These are phyloP conservation scores for Pseudococcus viburni DNA, from an alignment of 2,888 invertebrate genomes.

Conservation along the genomic window DNA sequence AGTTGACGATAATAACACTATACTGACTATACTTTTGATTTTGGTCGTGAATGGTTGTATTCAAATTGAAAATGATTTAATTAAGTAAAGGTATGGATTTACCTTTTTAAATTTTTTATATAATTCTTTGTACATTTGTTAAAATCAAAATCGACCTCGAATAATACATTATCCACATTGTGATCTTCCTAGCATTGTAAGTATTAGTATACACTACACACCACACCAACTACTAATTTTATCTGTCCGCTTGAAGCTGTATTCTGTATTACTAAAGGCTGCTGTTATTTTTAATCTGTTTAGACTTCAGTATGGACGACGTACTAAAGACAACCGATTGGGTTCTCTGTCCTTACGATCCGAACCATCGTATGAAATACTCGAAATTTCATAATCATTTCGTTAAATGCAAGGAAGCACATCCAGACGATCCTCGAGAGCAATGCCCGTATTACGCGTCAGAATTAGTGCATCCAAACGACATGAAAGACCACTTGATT, in stretches of 20 bases:
- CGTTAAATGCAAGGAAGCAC: constrained; percentile 67
- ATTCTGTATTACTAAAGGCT: background rate
- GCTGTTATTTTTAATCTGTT: background rate
- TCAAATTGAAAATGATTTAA: no score
- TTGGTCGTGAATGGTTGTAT: no score
- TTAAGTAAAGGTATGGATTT: no score
- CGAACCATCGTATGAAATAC: constrained; percentile 64
- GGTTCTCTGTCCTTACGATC: constrained; percentile 67
- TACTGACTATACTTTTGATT: no score
- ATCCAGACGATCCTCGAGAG: constrained; percentile 67
- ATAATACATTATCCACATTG: no score
- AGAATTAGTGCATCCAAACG: constrained; percentile 67
- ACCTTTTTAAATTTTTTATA: no score
- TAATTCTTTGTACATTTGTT: no score
- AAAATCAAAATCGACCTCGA: no score
- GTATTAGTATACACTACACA: no score
- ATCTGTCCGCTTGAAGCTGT: background rate
- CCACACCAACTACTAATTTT: no score
- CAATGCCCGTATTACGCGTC: constrained; percentile 68
- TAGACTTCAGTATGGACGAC: background rate
- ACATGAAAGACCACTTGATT: constrained; percentile 65
- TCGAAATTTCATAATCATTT: constrained; percentile 67
- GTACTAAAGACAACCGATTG: constrained; percentile 29
- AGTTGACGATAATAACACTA: no score
- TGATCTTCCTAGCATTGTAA: no score